Conservation (phyloP, 2,113 vertebrate species). For the Phasianus colchicus region DNA sequence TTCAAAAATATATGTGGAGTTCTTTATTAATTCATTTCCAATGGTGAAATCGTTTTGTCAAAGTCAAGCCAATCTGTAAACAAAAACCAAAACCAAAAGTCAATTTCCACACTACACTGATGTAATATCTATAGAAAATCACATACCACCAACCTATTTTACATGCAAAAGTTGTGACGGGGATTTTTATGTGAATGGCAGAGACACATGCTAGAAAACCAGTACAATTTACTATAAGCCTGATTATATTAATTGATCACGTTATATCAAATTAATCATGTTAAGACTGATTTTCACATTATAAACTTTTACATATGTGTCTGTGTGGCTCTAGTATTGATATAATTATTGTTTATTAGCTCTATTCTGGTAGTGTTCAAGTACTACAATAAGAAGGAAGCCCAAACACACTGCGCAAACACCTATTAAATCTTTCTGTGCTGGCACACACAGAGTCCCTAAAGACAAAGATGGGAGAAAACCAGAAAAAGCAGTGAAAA, state of each 20-base stretch:
- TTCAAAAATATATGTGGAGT: not conserved
- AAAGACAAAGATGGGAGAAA: slow-evolving; percentile 6
- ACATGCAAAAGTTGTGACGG: not conserved
- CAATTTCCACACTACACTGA: not conserved
- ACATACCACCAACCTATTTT: not conserved
- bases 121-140: not conserved
- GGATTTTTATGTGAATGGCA: not conserved
- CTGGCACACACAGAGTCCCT: not conserved
- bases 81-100: not conserved
- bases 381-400: not conserved
- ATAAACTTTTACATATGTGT: not conserved
- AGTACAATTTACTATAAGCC: not conserved
- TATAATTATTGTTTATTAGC: slow-evolving; percentile 45
- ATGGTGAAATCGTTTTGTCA: not conserved
- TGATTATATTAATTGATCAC: slow-evolving; percentile 34
- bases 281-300: not conserved
- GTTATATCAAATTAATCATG: slow-evolving; percentile 12
- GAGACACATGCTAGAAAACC: not conserved
- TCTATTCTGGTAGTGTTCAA: not conserved
- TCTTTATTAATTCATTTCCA: not conserved
- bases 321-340: not conserved
- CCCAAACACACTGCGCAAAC: slow-evolving; percentile 1
- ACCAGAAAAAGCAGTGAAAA: not conserved
- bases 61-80: not conserved
- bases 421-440: slow-evolving; percentile 24